Base-by-base conservation (phyloP, 2,113 vertebrate genomes). In the Cromileptes altivelis region DNA sequence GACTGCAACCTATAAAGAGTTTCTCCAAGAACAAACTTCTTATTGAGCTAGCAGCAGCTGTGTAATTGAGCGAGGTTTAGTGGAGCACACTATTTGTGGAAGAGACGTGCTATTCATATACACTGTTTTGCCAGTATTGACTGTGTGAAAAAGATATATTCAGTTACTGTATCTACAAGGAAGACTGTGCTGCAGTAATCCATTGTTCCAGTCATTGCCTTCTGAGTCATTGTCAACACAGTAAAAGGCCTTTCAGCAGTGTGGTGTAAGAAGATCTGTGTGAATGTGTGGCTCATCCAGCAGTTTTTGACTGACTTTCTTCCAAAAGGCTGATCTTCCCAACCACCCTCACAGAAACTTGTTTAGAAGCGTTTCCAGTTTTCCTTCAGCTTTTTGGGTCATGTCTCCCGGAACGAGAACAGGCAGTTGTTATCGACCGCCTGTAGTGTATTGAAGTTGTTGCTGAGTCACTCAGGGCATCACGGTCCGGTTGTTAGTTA, bases 401-500 rank as follows among this genome's bases (percentile, higher is more conserved):
- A 53, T 58, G 76, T 89, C 80, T 86, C 79, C 75, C 57, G 1
- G 75, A 91, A 90, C 47, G 33, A 87, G 70, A 90, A 75, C 86
- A 86, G 74, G 67, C 80, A 80, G 84, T 75, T 87, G 80, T 53
- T 87, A 92, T 92, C 40, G 89, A 91, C 91, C n/a, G 73, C 87
- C 77, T 87, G 81, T 80, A 84, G 81, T 86, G 80, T 85, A 88
- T 92, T 87, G 83, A 87, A 87, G 89, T 88, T 87, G 86, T 87
- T 93, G 94, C 93, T 89, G 91, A 94, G 93, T 94, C 92, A 93
- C 93, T 91, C 87, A 70, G 88, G 88, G 86, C 82, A 81, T 89
- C 78, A 74, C 50, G 88, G 86, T 91, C 92, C 81, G 75, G 81
- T 91, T 91, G 92, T 91, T 93, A 76, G 87, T 92, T 94, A 94